Evolutionary conservation across 2,113 vertebrate species (phyloP).

Genomic region (Tenrec ecaudatus): DNA sequence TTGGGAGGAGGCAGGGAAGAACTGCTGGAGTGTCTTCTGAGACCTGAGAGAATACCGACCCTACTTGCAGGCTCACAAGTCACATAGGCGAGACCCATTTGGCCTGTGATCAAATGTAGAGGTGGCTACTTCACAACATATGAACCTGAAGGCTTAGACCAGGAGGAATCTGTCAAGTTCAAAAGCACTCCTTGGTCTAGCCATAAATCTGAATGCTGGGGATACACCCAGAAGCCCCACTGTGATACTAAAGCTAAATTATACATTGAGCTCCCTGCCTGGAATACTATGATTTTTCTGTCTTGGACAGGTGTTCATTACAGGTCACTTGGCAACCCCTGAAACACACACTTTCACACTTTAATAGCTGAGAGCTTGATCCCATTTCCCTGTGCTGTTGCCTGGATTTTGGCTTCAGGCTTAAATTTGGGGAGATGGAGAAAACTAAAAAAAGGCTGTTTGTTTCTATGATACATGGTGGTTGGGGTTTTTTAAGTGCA

Average conservation of each 20-base stretch:
- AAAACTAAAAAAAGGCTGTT: neutral
- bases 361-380: slow-evolving; percentile 38
- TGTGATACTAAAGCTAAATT: slow-evolving; percentile 68
- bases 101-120: neutral
- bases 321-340: slow-evolving; percentile 64
- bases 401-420: slow-evolving; percentile 43
- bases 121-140: neutral
- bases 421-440: neutral
- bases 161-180: slow-evolving; percentile 37
- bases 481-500: neutral
- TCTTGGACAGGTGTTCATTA: slow-evolving; percentile 69
- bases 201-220: slow-evolving; percentile 64
- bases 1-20: neutral
- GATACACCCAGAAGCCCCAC: slow-evolving; percentile 23
- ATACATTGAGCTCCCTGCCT: slow-evolving; percentile 40
- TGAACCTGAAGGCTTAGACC: slow-evolving; percentile 22
- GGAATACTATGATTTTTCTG: slow-evolving; percentile 68
- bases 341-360: neutral
- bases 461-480: neutral
- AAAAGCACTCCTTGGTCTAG: slow-evolving; percentile 41
- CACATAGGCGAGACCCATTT: neutral
- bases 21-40: neutral
- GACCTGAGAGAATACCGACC: neutral
- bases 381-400: neutral
- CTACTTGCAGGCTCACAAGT: neutral